phyloP scores from a whole-genome alignment of 2,888 invertebrate genomes.

The Spicauda simplicius region DNA sequence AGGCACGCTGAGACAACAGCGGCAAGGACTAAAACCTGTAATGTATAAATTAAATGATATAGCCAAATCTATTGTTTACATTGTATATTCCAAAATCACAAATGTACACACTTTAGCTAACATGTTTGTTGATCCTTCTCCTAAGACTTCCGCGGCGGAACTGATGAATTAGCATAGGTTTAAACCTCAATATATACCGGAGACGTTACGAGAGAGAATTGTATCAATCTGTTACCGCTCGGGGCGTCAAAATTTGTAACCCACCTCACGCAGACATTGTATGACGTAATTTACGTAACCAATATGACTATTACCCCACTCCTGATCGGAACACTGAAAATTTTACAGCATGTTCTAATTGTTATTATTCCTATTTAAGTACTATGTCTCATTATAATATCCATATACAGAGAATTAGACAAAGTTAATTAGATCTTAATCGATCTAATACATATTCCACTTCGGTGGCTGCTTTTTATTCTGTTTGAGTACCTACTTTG shows the following conservation, averaged over 20 bases:
- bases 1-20: constrained; percentile 53
- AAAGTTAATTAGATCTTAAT: not conserved
- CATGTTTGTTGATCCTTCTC: constrained; percentile 74
- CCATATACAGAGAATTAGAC: not conserved
- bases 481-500: constrained; percentile 3
- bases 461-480: constrained; percentile 7
- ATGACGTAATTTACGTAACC: constrained; percentile 82
- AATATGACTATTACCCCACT: constrained; percentile 64
- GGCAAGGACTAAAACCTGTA: constrained; percentile 65
- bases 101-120: constrained; percentile 67
- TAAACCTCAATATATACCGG: constrained; percentile 83
- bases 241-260: constrained; percentile 74
- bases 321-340: constrained; percentile 30
- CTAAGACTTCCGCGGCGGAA: constrained; percentile 78
- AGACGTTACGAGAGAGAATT: constrained; percentile 83
- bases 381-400: not conserved
- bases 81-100: constrained; percentile 4
- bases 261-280: constrained; percentile 60
- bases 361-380: constrained; percentile 6
- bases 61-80: not conserved
- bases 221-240: constrained; percentile 75
- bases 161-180: constrained; percentile 81
- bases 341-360: constrained; percentile 4
- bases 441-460: not conserved
- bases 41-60: constrained; percentile 40